Base-by-base conservation (phyloP, 2,113 vertebrate species). In the Leptobrachium leishanense region DNA sequence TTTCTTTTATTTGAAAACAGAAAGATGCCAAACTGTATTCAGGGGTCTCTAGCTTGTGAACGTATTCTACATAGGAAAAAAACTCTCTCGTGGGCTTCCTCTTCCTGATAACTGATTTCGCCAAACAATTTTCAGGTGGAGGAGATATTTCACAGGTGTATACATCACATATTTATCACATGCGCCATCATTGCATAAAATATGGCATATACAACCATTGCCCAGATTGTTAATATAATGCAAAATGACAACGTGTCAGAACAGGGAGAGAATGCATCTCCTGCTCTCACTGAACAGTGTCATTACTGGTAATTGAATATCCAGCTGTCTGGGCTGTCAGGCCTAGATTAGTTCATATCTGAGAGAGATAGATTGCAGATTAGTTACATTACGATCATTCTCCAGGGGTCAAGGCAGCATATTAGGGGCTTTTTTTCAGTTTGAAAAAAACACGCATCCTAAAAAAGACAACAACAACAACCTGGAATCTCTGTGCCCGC, bases 271-370 rank as follows among this genome's bases (percentile, higher is more conserved):
- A 81, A 81, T 81, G 78, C 55, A 81, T 81, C 71, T 74, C 72
- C 78, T 68, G 64, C 71, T 81, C 65, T 81, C 65, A 74, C 71
- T 12, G 71, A 81, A 74, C 78, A 74, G 71, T 81, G 71, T 81
- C 78, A 81, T 81, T 81, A 81, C 65, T 68, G 71, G 78, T 74
- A 81, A 81, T 74, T 81, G 78, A 81, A 74, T 81, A 81, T 74
- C 78, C 78, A 81, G 78, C 78, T 81, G 78, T 81, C 78, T 81
- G n/a, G 59, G 71, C 71, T 81, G 78, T 81, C 78, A 81, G 42
- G 12, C 78, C 46, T 71, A 74, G 71, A 81, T 81, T 74, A 74
- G 71, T 81, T 79, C 74, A 74, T 81, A 74, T 81, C 64, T 81
- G 72, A 74, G 78, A 74, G 43, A 81, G 78, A 81, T 81, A 81